Conservation (phyloP, 2,797 vertebrate genomes). For the Micrastur ruficollis region DNA sequence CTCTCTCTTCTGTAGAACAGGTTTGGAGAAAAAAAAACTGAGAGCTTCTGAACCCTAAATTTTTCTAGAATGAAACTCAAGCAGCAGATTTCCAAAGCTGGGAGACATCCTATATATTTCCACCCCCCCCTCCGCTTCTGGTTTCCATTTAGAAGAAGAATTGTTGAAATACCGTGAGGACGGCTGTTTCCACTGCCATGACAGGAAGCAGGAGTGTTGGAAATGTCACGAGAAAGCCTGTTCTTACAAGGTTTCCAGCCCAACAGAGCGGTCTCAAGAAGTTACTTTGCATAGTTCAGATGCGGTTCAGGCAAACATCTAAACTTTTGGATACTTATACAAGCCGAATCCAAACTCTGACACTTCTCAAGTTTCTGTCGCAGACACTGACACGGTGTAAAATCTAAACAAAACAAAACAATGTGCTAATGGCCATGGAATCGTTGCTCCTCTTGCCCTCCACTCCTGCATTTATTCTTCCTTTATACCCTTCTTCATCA, state of each 20-base stretch:
- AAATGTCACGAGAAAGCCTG: conserved; percentile 5
- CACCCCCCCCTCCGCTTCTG: not conserved
- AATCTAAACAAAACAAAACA: not conserved
- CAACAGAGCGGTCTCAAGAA: not conserved
- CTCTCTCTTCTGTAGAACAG: not conserved
- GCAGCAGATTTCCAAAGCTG: not conserved
- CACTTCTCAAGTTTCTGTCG: not conserved
- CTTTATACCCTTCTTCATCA: not conserved
- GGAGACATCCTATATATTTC: not conserved
- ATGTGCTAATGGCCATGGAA: not conserved
- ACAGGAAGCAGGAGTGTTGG: conserved; percentile 58
- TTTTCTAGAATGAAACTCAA: conserved; percentile 3
- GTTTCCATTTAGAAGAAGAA: conserved; percentile 51
- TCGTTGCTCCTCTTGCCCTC: not conserved
- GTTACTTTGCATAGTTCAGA: not conserved
- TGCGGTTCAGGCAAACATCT: not conserved
- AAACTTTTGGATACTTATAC: not conserved
- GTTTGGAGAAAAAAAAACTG: not conserved
- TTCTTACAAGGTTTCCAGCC: conserved; percentile 18
- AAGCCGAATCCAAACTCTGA: not conserved
- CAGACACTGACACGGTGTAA: not conserved
- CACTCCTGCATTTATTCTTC: not conserved
- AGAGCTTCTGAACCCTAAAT: not conserved
- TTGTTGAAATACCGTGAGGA: conserved; percentile 5
- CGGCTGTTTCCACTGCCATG: conserved; percentile 36